Evolutionary conservation across 1,140 invertebrate species (phyloP).

Genomic region (Aphaenogaster ashmeadi): DNA sequence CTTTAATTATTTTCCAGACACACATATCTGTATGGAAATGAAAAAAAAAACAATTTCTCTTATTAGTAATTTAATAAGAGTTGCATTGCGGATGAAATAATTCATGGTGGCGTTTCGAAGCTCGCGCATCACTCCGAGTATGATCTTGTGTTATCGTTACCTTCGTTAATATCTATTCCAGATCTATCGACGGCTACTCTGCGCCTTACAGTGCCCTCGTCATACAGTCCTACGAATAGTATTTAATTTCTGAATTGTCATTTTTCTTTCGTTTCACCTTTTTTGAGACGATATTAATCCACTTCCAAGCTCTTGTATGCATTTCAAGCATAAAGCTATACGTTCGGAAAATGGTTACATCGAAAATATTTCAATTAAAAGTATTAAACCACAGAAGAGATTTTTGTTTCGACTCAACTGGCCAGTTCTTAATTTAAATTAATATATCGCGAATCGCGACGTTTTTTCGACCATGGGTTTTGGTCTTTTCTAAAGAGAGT

Average conservation of each 20-base stretch:
- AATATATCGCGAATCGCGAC: too few relatives aligned
- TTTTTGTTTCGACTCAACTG: too few relatives aligned
- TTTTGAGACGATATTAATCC: slow-evolving; percentile 63
- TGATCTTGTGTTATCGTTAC: slow-evolving; percentile 77
- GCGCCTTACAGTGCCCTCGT: slow-evolving; percentile 84
- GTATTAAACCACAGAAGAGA: background rate
- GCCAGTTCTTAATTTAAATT: too few relatives aligned
- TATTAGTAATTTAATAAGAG: slow-evolving; percentile 43
- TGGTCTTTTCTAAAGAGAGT: too few relatives aligned
- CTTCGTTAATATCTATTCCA: slow-evolving; percentile 84
- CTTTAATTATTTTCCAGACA: background rate
- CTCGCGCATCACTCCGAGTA: slow-evolving; percentile 69
- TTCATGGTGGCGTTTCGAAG: slow-evolving; percentile 57
- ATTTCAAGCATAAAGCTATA: slow-evolving; percentile 50
- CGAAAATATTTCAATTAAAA: slow-evolving; percentile 14
- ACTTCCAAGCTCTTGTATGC: slow-evolving; percentile 35
- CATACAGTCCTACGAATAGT: slow-evolving; percentile 83
- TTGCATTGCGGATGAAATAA: background rate
- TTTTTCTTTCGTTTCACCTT: slow-evolving; percentile 76
- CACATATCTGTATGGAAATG: background rate
- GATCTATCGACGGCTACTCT: slow-evolving; percentile 84
- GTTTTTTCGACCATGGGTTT: too few relatives aligned
- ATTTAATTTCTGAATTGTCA: slow-evolving; percentile 78
- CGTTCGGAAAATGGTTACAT: slow-evolving; percentile 45
- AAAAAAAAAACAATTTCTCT: background rate